These are phyloP conservation scores for Brachionichthys hirsutus DNA, from an alignment of 2,113 vertebrate species.

Conservation along the genomic window DNA sequence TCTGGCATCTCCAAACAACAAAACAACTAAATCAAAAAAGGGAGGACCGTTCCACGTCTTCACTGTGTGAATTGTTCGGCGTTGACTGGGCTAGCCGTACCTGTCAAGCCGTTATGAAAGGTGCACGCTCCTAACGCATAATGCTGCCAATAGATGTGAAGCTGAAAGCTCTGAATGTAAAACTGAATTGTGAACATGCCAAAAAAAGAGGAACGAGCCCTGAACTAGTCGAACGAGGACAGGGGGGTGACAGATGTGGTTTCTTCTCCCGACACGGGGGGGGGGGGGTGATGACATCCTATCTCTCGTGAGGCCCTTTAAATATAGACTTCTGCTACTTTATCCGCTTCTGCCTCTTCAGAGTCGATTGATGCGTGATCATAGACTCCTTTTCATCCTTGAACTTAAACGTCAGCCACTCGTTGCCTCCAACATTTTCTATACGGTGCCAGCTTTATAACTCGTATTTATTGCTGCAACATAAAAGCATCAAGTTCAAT, in stretches of 20 bases:
- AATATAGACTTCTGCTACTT: slow-evolving; percentile 60
- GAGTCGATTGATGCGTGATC: slow-evolving; percentile 30
- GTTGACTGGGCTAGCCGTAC: slow-evolving; percentile 46
- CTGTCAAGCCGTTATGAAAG: slow-evolving; percentile 20
- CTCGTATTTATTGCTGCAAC: slow-evolving; percentile 3
- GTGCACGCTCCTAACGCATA: neutral
- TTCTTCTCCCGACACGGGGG: slow-evolving; percentile 31
- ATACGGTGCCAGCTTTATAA: neutral
- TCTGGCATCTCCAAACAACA: neutral
- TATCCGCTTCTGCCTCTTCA: slow-evolving; percentile 35
- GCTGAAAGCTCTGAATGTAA: slow-evolving; percentile 23
- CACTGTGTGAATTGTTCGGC: slow-evolving; percentile 53
- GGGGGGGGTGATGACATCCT: slow-evolving; percentile 42
- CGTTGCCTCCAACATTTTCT: neutral
- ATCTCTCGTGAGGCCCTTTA: slow-evolving; percentile 54
- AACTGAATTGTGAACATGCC: slow-evolving; percentile 6
- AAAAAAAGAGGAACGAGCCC: slow-evolving; percentile 9
- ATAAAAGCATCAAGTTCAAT: neutral
- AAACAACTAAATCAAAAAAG: slow-evolving; percentile 22
- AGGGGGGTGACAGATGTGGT: slow-evolving; percentile 35
- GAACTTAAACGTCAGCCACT: slow-evolving; percentile 15
- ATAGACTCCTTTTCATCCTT: slow-evolving; percentile 21
- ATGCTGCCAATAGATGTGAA: slow-evolving; percentile 7
- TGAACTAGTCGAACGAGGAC: neutral
- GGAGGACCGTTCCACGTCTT: slow-evolving; percentile 40